Conservation (phyloP, 2,888 invertebrate species). For the Perdita meconis region DNA sequence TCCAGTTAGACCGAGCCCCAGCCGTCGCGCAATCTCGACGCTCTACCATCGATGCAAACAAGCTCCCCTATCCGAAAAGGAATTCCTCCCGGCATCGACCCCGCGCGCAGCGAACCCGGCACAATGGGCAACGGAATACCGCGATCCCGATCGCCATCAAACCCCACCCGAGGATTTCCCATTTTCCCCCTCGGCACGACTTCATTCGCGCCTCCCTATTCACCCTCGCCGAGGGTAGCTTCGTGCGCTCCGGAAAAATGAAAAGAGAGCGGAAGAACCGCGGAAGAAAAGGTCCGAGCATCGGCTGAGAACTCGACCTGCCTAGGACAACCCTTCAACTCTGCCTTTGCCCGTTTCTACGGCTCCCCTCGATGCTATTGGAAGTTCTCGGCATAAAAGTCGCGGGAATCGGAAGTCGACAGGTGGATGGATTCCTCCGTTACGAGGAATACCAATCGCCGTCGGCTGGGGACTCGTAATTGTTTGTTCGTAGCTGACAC, state of each 20-base stretch:
- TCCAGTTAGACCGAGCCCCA: conserved; percentile 3
- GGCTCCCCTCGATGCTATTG: background rate
- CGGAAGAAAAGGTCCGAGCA: conserved; percentile 15
- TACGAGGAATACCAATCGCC: conserved; percentile 77
- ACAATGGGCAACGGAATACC: conserved; percentile 43
- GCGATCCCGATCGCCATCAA: conserved; percentile 39
- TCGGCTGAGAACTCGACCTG: conserved; percentile 47
- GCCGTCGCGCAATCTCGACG: conserved; percentile 33
- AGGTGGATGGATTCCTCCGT: conserved; percentile 74
- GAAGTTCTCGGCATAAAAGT: conserved; percentile 68
- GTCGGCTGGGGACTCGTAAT: conserved; percentile 72
- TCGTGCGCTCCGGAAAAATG: conserved; percentile 6
- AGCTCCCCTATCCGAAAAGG: background rate
- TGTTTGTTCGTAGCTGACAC: conserved; percentile 77
- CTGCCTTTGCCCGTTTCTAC: background rate
- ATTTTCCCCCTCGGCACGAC: conserved; percentile 38
- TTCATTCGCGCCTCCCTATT: conserved; percentile 16
- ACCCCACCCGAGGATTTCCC: conserved; percentile 34
- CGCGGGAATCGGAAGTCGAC: conserved; percentile 66
- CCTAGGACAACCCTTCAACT: conserved; percentile 13
- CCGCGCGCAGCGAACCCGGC: conserved; percentile 1
- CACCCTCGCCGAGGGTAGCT: no score
- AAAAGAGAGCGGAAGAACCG: conserved; percentile 7
- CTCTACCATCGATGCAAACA: no score
- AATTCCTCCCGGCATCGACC: conserved; percentile 24